Conservation (phyloP, 2,113 vertebrate genomes). For the Seriola aureovittata region DNA sequence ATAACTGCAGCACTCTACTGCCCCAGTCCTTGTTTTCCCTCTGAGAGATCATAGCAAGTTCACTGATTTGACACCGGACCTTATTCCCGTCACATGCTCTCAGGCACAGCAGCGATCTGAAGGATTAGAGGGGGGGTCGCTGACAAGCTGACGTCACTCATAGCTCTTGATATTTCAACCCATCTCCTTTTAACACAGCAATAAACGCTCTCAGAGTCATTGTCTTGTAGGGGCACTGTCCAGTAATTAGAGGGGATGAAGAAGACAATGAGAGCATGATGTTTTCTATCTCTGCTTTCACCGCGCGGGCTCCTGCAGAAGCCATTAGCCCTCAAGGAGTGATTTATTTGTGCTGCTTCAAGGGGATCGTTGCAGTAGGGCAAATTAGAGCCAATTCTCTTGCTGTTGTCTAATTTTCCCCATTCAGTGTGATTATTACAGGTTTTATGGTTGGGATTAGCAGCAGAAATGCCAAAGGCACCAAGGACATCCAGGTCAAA, state of each 20-base stretch:
- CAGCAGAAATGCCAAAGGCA: slow-evolving; percentile 31
- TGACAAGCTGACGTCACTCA: slow-evolving; percentile 43
- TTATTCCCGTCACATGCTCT: slow-evolving; percentile 55
- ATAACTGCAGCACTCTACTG: neutral
- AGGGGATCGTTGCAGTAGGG: slow-evolving; percentile 49
- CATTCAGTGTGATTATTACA: slow-evolving; percentile 28
- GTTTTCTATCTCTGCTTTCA: slow-evolving; percentile 48
- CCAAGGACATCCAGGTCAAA: slow-evolving; percentile 59
- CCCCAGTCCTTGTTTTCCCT: slow-evolving; percentile 8
- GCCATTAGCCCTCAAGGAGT: slow-evolving; percentile 59
- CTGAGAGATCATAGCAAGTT: slow-evolving; percentile 25
- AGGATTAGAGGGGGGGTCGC: slow-evolving; percentile 32
- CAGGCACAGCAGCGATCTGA: slow-evolving; percentile 15
- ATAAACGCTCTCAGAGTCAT: slow-evolving; percentile 25
- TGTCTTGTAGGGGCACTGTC: slow-evolving; percentile 28
- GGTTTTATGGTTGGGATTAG: slow-evolving; percentile 28
- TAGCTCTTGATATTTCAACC: slow-evolving; percentile 12
- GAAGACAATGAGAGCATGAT: slow-evolving; percentile 42
- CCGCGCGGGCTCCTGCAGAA: slow-evolving; percentile 50
- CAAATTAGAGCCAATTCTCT: slow-evolving; percentile 74
- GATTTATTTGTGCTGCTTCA: slow-evolving; percentile 63
- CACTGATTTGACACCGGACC: slow-evolving; percentile 23
- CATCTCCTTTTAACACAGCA: slow-evolving; percentile 10
- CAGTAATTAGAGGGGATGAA: slow-evolving; percentile 46
- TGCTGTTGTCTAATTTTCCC: slow-evolving; percentile 30